phyloP scores from a whole-genome alignment of 2,888 invertebrate species.

The Conops quadrifasciatus region DNA sequence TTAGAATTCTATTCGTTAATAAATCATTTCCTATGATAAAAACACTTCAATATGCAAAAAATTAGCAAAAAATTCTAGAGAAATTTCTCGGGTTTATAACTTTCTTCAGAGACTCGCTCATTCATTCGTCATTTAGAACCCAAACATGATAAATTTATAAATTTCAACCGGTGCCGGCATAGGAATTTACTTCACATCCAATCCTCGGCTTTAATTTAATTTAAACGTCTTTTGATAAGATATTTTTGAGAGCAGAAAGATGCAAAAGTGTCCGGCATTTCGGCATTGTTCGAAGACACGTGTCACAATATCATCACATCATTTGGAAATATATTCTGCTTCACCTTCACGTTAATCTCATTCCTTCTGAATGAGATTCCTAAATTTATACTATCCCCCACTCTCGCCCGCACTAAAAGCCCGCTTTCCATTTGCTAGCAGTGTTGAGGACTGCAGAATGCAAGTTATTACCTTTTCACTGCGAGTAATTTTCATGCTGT shows the following conservation, averaged over 20 bases:
- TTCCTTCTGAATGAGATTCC: conserved; percentile 11
- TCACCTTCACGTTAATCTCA: conserved; percentile 39
- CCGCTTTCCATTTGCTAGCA: background rate
- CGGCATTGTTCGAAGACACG: conserved; percentile 21
- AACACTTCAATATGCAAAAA: background rate
- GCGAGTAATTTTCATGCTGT: conserved; percentile 62
- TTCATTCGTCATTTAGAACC: too few relatives aligned
- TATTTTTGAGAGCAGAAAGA: too few relatives aligned
- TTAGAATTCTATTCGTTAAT: background rate
- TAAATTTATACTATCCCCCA: conserved; percentile 39
- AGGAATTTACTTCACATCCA: too few relatives aligned
- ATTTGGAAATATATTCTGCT: background rate
- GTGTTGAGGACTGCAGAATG: conserved; percentile 44
- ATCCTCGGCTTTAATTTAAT: too few relatives aligned
- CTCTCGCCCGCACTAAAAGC: conserved; percentile 1
- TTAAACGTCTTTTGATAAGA: too few relatives aligned
- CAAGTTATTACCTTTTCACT: conserved; percentile 52
- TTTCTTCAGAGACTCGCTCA: too few relatives aligned
- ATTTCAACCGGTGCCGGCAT: background rate
- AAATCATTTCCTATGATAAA: background rate
- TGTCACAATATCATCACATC: conserved; percentile 9
- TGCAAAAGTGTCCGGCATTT: too few relatives aligned
- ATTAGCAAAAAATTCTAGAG: background rate
- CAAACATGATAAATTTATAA: background rate
- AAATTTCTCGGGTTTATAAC: background rate